Evolutionary conservation across 1,140 invertebrate species (phyloP), one percentile per base, ranked within the genome.

Genomic region (Gryon sp.): DNA sequence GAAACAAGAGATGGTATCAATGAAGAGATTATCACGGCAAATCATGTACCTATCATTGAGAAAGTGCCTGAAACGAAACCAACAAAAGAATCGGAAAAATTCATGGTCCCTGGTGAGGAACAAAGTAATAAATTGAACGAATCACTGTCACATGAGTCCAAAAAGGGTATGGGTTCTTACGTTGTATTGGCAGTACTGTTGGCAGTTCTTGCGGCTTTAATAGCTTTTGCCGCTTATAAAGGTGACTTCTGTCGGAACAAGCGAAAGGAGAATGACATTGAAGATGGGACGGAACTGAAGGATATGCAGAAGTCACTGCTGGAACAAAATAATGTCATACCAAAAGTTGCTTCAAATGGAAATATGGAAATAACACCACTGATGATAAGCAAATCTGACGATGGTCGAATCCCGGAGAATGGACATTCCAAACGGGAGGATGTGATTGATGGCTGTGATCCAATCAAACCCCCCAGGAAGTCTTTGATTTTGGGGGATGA

Each of bases 91-190:
- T 63, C 65, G 7, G 65, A 53, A 12, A 75, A 80, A 14, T 24
- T 69, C 2, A 46, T 46, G 1, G 72, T 62, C 32, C 32, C n/a
- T 4, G 32, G 30, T 0, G 43, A 52, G 0, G 68, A 73, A 6
- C 34, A 20, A 7, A 78, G 16, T 16, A 66, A 79, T 0, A 78
- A 82, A 34, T 8, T 77, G 5, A 69, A 84, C 6, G 79, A 81
- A n/a, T 83, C 83, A 0, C 45, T 78, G 1, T 59, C 85, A 0
- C 76, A 80, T 19, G 79, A 84, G 11, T 70, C 84, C 0, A 83
- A 88, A 20, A 88, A 87, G n/a, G 86, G 86, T 20, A 84, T 85
- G 80, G 87, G 86, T 0, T 88, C 88, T 0, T 88, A 88, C 52
- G 57, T 88, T 0, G 87, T 89, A 0, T 55, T 89, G 0, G 83